Base-by-base conservation (phyloP, 2,797 vertebrate species). In the Megalops cyprinoides region DNA sequence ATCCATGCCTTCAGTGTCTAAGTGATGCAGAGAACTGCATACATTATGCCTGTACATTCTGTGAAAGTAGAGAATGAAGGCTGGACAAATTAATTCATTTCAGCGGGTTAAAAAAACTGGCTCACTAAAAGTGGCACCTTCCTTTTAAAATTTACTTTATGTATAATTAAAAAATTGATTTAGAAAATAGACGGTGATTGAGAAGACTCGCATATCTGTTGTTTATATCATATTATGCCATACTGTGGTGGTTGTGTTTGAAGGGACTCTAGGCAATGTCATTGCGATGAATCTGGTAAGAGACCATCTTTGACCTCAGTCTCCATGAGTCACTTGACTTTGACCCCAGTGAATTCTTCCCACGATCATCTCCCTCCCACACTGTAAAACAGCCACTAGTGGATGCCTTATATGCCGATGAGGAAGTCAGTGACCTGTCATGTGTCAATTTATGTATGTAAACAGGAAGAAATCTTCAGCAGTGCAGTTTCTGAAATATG, bases 391-490 rank as follows among this genome's bases (percentile, higher is more conserved):
- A 2, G 74, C 15, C 25, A 51, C 25, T 51, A 44, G n/a, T 31
- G 74, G 73, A 48, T 31, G 46, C 49, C 48, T 53, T 28, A 15
- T 53, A 42, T 44, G 20, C 28, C 2, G 14, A 18, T 34, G 18
- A 53, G 74, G 74, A 75, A 53, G 48, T 75, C 67, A n/a, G 67
- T 71, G 67, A n/a, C 74, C 44, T 34, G 48, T 51, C 73, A 48
- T 74, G n/a, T 74, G 39, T 46, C 46, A 31, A 10, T 48, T 62
- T n/a, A 46, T n/a, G 25, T 49, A 15, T 44, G 71, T 71, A 71
- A 71, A 71, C 67, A 71, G 67, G 67, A 71, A 44, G 39, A 37
- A 44, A 8, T 20, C 14, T 67, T n/a, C 7, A 67, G 31, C 60
- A 65, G 18, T 37, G 8, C 8, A 0, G 37, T 62, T 62, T 42